Evolutionary conservation across 2,888 invertebrate species (phyloP), one percentile per base, ranked within the genome.

Genomic region (Molanna angustata): DNA sequence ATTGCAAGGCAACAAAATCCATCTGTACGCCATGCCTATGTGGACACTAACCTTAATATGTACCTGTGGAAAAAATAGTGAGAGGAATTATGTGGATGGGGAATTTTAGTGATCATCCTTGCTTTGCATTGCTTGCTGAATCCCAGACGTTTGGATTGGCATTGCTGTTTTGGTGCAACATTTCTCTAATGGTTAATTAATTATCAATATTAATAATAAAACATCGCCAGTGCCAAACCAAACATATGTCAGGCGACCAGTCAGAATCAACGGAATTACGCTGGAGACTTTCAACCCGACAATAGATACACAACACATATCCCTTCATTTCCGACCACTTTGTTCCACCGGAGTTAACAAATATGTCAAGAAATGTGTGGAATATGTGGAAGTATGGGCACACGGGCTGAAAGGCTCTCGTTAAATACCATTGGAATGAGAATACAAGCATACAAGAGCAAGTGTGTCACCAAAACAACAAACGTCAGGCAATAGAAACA

Each of bases 121-220:
- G 59, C 59, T 57, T 59, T 55, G 57, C 55, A 52, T 50, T 70
- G 73, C 76, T 74, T 78, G 74, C 74, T 76, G 80, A 76, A 80
- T 80, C 79, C 79, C 81, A 80, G 82, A 83, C 84, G 84, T 84
- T 78, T 83, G 83, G 82, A 80, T 78, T 80, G 80, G 82, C 80
- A 78, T 78, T 79, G 79, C 76, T 78, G 82, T 81, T 82, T 82
- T 82, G 82, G 82, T 81, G 80, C 79, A 78, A 76, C 70, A 65
- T 63, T 57, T 61, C 54, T 58, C 52, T 52, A 43, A 39, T 39
- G 17, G 3, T 6, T 33, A 33, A 7, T 7, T 27, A 27, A 6
- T 7, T 27, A 33, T 4, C 33, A 33, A 33, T n/a, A 13, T 33
- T 37, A 9, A 17, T 37, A 35, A 14, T 52, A 51, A 51, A 51